phyloP scores from a whole-genome alignment of 2,888 invertebrate species.

The Agrotis segetum region DNA sequence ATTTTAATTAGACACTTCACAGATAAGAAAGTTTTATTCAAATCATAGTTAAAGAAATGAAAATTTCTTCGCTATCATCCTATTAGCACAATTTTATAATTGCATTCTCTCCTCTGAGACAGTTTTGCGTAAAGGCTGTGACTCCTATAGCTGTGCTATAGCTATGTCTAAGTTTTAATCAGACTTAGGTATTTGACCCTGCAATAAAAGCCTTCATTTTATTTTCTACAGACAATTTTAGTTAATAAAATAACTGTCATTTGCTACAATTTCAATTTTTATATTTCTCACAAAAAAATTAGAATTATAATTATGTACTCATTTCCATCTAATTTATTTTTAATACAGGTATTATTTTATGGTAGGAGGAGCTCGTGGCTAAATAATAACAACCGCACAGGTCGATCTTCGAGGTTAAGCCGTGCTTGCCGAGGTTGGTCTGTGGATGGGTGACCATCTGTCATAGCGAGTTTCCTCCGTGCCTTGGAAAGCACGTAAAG shows the following conservation, averaged over 20 bases:
- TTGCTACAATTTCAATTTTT: neutral
- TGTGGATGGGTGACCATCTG: no score
- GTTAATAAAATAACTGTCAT: neutral
- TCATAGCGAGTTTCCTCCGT: no score
- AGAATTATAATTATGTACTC: neutral
- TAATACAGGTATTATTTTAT: neutral
- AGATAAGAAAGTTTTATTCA: neutral
- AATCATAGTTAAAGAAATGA: slow-evolving; percentile 19
- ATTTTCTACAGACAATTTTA: neutral
- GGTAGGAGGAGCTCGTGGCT: no score
- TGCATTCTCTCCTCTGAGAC: slow-evolving; percentile 42
- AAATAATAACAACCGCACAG: no score
- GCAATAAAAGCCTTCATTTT: neutral
- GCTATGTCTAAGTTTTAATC: neutral
- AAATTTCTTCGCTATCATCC: slow-evolving; percentile 31
- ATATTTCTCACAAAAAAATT: no score
- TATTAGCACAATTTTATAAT: slow-evolving; percentile 46
- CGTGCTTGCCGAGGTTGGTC: no score
- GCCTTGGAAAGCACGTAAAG: no score
- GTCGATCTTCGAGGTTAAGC: no score
- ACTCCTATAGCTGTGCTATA: slow-evolving; percentile 20
- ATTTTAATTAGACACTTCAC: neutral
- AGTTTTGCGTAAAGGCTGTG: slow-evolving; percentile 48
- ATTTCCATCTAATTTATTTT: neutral
- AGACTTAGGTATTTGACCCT: slow-evolving; percentile 8